phyloP scores from a whole-genome alignment of 2,113 vertebrate genomes.

The Azemiops feae region DNA sequence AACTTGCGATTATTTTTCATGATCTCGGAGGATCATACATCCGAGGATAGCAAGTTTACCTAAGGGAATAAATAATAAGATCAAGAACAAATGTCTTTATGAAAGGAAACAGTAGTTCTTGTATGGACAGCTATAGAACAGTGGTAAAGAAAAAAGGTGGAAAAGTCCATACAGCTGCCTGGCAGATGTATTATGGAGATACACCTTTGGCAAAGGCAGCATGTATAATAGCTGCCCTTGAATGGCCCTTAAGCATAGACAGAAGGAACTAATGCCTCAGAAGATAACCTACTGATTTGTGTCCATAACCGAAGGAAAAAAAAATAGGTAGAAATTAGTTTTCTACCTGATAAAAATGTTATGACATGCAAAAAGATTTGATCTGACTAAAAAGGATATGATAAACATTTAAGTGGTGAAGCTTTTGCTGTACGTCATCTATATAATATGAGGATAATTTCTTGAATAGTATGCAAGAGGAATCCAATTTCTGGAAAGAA shows the following conservation, averaged over 20 bases:
- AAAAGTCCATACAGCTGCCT: neutral
- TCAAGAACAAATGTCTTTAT: neutral
- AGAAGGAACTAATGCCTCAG: neutral
- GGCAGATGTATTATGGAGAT: neutral
- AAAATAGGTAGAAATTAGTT: neutral
- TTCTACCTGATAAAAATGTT: neutral
- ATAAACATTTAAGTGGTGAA: neutral
- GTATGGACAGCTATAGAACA: neutral
- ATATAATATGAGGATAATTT: neutral
- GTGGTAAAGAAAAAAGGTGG: neutral
- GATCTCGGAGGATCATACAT: neutral
- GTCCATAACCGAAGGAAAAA: neutral
- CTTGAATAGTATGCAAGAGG: neutral
- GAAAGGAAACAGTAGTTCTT: neutral
- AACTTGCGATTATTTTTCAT: neutral
- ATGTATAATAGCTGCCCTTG: neutral
- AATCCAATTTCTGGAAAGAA: neutral
- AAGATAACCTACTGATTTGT: neutral
- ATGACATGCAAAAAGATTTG: neutral
- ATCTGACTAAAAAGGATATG: neutral
- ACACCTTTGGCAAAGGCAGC: neutral
- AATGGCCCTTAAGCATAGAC: neutral
- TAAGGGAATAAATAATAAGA: neutral
- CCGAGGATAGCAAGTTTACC: neutral
- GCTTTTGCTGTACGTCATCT: neutral